These are phyloP conservation scores for Drosophila ustulata DNA, from an alignment of 2,888 invertebrate species.

Conservation along the genomic window DNA sequence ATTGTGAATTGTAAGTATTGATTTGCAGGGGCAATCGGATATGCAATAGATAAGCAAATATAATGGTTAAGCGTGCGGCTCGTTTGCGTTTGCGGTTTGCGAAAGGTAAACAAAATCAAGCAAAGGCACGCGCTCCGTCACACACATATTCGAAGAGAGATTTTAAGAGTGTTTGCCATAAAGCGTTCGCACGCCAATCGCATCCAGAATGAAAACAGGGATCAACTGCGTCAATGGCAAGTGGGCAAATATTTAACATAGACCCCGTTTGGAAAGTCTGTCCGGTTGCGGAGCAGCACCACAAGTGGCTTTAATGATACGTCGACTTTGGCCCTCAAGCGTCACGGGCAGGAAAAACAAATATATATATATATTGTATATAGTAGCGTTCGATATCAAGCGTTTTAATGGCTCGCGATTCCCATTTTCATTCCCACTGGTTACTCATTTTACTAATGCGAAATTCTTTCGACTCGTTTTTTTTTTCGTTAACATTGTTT, in stretches of 20 bases:
- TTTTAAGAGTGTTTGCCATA: slow-evolving; percentile 14
- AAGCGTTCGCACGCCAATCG: slow-evolving; percentile 31
- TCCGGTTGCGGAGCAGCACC: background rate
- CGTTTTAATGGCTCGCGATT: background rate
- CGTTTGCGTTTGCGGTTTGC: slow-evolving; percentile 36
- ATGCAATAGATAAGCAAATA: slow-evolving; percentile 56
- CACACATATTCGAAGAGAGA: slow-evolving; percentile 1
- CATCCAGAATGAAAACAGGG: slow-evolving; percentile 31
- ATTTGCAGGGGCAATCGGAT: slow-evolving; percentile 28
- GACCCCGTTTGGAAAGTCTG: background rate
- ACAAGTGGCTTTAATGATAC: background rate
- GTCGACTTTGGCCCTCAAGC: background rate
- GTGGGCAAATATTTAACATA: background rate
- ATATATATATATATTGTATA: background rate
- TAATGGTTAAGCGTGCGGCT: slow-evolving; percentile 51
- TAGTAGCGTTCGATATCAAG: background rate
- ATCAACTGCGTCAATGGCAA: slow-evolving; percentile 42
- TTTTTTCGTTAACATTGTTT: background rate
- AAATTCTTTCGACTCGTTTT: background rate
- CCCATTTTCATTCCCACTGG: background rate
- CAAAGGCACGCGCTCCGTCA: slow-evolving; percentile 39
- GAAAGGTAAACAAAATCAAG: slow-evolving; percentile 44
- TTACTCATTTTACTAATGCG: background rate
- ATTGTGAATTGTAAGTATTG: slow-evolving; percentile 14
- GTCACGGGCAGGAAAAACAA: background rate